Base-by-base conservation (phyloP, 2,113 vertebrate genomes). In the Anolis sagrei region DNA sequence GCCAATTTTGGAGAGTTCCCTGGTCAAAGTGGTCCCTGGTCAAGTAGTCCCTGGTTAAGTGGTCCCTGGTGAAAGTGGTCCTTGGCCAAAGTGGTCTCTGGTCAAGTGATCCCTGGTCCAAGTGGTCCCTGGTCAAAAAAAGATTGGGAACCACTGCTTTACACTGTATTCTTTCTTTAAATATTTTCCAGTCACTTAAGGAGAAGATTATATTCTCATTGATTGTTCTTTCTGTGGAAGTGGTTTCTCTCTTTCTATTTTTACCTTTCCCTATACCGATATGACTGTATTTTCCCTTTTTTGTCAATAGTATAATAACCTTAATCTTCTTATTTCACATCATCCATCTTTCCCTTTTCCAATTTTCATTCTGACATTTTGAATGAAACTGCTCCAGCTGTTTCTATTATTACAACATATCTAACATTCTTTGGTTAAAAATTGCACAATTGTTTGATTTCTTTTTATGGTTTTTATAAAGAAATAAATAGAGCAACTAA, bases 141-240 rank as follows among this genome's bases (percentile, higher is more conserved):
- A n/a, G n/a, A n/a, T n/a, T n/a, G n/a, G n/a, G n/a, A n/a, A n/a
- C n/a, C n/a, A n/a, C n/a, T n/a, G n/a, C n/a, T n/a, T n/a, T n/a
- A 58, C 3, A 78, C 62, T 86, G 81, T 81, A 81, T 79, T 74
- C 74, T 64, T 88, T 89, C 54, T 92, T 91, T 83, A 87, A 91
- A 62, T 72, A 61, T 86, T 86, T 66, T 89, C 32, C 89, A 87
- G 82, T 90, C 80, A 90, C 70, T 90, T 88, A 89, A 64, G 64
- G 73, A 88, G 89, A 79, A 94, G 90, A 93, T 85, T 90, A 58
- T 89, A 87, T 82, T 90, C 66, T 3, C 83, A 93, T 91, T 90
- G 92, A 93, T 91, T 86, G 61, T 58, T 87, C 32, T 90, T 87
- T 75, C 69, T 74, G 54, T 58, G 68, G 11, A 54, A 79, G 58